Evolutionary conservation across 2,113 vertebrate genomes (phyloP).

Genomic region (Rhabdomys dilectus): DNA sequence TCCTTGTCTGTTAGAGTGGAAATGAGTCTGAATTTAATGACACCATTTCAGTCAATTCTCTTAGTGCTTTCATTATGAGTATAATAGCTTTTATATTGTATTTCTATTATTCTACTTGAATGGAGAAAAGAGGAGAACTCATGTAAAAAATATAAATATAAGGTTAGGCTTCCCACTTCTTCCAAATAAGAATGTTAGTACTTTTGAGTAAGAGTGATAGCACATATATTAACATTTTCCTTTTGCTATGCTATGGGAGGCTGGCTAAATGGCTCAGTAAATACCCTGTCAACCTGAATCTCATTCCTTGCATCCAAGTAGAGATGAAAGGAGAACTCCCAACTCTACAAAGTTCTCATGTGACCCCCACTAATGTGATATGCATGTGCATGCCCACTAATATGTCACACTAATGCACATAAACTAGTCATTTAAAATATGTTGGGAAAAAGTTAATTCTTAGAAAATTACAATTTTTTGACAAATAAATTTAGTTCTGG

Average conservation of each 20-base stretch:
- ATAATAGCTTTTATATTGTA: conserved; percentile 51
- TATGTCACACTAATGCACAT: not conserved
- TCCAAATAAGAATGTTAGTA: not conserved
- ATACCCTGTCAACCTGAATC: not conserved
- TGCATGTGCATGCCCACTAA: not conserved
- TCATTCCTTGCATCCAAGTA: not conserved
- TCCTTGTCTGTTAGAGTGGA: conserved; percentile 5
- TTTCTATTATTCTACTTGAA: conserved; percentile 50
- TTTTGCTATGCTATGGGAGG: not conserved
- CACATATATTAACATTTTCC: not conserved
- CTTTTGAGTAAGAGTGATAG: not conserved
- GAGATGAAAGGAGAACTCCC: not conserved
- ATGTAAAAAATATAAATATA: not conserved
- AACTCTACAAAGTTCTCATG: not conserved
- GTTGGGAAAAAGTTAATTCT: not conserved
- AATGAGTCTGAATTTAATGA: conserved; percentile 50
- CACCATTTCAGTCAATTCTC: conserved; percentile 23
- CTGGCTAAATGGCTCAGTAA: not conserved
- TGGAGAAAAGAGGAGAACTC: conserved; percentile 2
- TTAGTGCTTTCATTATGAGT: conserved; percentile 33
- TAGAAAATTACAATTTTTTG: not conserved
- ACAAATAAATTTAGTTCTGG: not conserved
- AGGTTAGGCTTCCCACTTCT: not conserved
- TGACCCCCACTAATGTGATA: not conserved
- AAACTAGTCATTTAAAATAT: not conserved